phyloP scores from a whole-genome alignment of 2,888 invertebrate genomes.

The Germaria angustata region DNA sequence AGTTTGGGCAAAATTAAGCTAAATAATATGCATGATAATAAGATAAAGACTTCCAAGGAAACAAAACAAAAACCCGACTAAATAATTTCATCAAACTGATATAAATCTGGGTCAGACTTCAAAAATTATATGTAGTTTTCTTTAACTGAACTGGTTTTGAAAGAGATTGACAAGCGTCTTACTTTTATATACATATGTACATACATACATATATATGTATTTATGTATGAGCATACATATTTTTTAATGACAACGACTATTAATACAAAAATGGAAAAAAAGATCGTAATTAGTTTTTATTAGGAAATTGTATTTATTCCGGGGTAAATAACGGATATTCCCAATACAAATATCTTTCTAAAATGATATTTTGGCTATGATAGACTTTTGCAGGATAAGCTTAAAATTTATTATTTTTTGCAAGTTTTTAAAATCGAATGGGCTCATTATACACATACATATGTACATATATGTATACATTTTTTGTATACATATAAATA shows the following conservation, averaged over 20 bases:
- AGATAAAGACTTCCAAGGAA: neutral
- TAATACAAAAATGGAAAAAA: neutral
- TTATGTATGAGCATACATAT: too few relatives aligned
- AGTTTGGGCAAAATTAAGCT: neutral
- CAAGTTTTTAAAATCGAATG: too few relatives aligned
- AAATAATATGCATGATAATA: neutral
- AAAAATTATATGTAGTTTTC: too few relatives aligned
- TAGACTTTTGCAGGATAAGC: too few relatives aligned
- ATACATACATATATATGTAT: too few relatives aligned
- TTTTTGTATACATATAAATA: too few relatives aligned
- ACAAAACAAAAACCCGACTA: neutral
- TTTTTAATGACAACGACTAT: neutral
- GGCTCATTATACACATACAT: too few relatives aligned
- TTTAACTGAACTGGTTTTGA: neutral
- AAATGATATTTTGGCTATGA: too few relatives aligned
- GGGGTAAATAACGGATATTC: too few relatives aligned
- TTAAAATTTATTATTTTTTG: too few relatives aligned
- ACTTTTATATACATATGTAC: neutral
- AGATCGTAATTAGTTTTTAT: neutral
- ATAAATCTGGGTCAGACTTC: neutral
- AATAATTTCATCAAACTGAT: neutral
- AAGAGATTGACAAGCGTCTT: neutral
- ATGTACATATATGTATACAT: too few relatives aligned
- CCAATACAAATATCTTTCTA: too few relatives aligned
- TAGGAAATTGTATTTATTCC: neutral